Base-by-base conservation (phyloP, 2,888 invertebrate species). In the Arge pagana region DNA sequence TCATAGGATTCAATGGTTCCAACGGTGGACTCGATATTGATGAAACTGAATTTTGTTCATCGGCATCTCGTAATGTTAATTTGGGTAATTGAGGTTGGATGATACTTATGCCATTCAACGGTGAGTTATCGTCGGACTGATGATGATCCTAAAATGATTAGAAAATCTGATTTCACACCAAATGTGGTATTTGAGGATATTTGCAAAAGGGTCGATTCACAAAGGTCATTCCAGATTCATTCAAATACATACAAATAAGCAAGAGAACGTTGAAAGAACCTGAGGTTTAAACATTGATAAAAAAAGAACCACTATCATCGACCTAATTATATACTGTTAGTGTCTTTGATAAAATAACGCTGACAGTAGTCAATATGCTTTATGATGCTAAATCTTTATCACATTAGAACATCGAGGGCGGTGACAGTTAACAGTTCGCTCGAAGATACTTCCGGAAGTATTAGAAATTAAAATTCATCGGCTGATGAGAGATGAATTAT, bases 31-130 rank as follows among this genome's bases (percentile, higher is more conserved):
- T 74, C 7, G 75, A 71, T 5, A 71, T 62, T 1, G 70, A 66
- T 8, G 73, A 73, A 41, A 68, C 60, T 13, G 70, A 71, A 62
- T 69, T 72, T n/a, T 73, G 71, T 11, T 71, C 71, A 2, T 60
- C 54, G 10, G 68, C 60, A 54, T 76, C 73, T 45, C 66, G 60
- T 15, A 75, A 58, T 1, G 71, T 64, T 23, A 76, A 59, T 56
- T 76, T 76, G 41, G 76, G 74, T 54, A 74, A 49, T 50, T 74
- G 72, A 31, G 70, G 60, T 50, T 63, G 66, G 10, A 69, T 54
- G 7, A 55, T 60, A 3, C 73, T 68, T 23, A 70, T 59, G 26
- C 74, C 74, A 55, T 76, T 76, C 37, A 66, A 65, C 21, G 60
- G 58, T 52, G 48, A 53, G 19, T 57, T 57, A 28, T 57, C 57